phyloP scores from a whole-genome alignment of 1,140 invertebrate species.

The honey bee (Apis mellifera) region Amel_HAv3.1 CM009935.2:10355501-10356000 shows the following conservation, averaged over 20 bases:
- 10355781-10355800: neutral
- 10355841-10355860: neutral
- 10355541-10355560: no score
- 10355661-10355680: slow-evolving; percentile 28
- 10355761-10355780: neutral
- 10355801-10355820: no score
- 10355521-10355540: neutral
- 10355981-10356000: slow-evolving; percentile 3
- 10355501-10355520: slow-evolving; percentile 42
- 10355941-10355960: slow-evolving; percentile 33
- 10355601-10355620: slow-evolving; percentile 7
- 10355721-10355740: neutral
- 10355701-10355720: neutral
- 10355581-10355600: slow-evolving; percentile 27
- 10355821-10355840: no score
- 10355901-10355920: slow-evolving; percentile 31
- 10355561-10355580: no score
- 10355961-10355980: slow-evolving; percentile 22
- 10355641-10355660: slow-evolving; percentile 60
- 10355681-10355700: slow-evolving; percentile 16
- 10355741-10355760: neutral
- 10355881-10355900: slow-evolving; percentile 32
- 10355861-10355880: neutral
- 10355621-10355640: slow-evolving; percentile 62
- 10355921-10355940: slow-evolving; percentile 50